Base-by-base conservation (phyloP, 2,113 vertebrate species). In the Perccottus glenii region DNA sequence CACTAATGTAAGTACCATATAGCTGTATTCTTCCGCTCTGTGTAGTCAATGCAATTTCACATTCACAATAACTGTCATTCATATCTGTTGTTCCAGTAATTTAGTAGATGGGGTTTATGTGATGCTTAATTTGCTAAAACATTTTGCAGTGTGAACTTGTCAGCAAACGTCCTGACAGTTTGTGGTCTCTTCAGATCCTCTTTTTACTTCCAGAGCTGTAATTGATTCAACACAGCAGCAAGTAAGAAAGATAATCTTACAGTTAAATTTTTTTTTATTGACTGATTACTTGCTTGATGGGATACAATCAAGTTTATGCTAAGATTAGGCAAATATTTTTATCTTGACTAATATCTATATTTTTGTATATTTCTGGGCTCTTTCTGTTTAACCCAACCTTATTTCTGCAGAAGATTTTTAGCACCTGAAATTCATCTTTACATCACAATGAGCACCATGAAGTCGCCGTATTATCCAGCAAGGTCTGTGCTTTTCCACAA, bases 401-500 rank as follows among this genome's bases (percentile, higher is more conserved):
- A 11, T 40, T 1, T 32, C 44, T 56, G 52, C 47, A 71, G 61
- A 70, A n/a, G 10, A 58, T 60, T 60, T 64, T 50, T 5, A n/a
- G 49, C 50, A 48, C 60, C 72, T n/a, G 49, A 27, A 60, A 61
- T 27, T 27, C 19, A 27, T 27, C 19, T 27, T 27, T 3, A 27
- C 19, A 27, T 27, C 19, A 27, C 19, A 27, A 27, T 27, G 19
- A 27, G 19, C 19, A 77, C 55, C 48, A 98, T 98, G 96, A 90
- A 77, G n/a, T 82, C 92, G 4, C 91, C 89, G 1, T 92, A 91
- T 65, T 91, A 93, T 47, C 97, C 96, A 0, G 84, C 90, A 0
- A 93, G 95, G 35, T 94, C 94, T 0, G 93, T 96, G 66, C 94
- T 99, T 4, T 99, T 98, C 27, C 94, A 89, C 82, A 94, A 91